Evolutionary conservation across 2,113 vertebrate genomes (phyloP).

Genomic region (Redunca redunca): DNA sequence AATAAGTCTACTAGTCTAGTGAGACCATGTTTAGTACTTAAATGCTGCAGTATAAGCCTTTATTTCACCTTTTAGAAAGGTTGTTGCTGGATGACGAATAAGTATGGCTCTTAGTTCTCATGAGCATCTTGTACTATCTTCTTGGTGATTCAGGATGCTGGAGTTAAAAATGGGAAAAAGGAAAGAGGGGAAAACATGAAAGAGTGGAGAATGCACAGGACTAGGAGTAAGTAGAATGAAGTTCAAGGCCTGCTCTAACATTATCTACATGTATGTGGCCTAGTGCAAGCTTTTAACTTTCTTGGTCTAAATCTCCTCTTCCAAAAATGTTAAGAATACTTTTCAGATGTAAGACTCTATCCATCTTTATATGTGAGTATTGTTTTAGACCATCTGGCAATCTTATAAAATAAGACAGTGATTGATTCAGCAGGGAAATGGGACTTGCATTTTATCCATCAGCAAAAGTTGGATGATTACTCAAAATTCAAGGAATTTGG

Average conservation of each 20-base stretch:
- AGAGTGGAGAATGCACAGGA: background rate
- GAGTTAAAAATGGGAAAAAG: background rate
- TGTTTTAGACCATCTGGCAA: background rate
- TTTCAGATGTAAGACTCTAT: background rate
- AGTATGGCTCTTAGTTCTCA: background rate
- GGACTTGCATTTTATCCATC: background rate
- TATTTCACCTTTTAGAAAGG: background rate
- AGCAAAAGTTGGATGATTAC: background rate
- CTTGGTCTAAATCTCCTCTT: background rate
- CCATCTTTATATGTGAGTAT: background rate
- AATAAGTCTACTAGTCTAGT: background rate
- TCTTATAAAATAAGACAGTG: background rate
- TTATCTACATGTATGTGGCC: background rate
- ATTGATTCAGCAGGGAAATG: background rate
- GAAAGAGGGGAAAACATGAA: background rate
- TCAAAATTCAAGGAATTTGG: background rate
- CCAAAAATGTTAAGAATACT: background rate
- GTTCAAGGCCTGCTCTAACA: background rate
- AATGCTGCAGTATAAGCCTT: background rate
- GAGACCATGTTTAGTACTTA: background rate
- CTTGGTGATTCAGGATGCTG: background rate
- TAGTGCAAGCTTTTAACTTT: background rate
- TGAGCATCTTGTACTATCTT: background rate
- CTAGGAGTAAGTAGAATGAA: background rate
- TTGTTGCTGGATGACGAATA: background rate